Conservation (phyloP, 2,797 vertebrate species). For the Scomberomorus guttatus region DNA sequence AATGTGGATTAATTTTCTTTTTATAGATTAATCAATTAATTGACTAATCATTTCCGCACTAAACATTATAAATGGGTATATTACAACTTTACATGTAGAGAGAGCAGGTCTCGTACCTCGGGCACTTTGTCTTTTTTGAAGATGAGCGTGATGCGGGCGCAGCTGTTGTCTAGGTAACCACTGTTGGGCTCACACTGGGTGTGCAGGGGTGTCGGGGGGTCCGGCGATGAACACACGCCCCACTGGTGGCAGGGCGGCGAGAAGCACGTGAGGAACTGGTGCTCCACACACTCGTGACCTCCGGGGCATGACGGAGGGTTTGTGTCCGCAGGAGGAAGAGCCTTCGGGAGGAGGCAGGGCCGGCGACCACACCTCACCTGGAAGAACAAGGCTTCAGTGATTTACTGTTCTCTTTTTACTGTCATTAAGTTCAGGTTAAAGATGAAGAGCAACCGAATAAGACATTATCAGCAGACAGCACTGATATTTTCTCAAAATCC, state of each 20-base stretch:
- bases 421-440: no score
- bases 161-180: conserved; percentile 89
- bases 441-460: no score
- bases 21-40: no score
- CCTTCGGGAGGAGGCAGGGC: conserved; percentile 87
- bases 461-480: background rate
- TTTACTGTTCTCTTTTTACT: background rate
- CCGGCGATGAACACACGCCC: conserved; percentile 90
- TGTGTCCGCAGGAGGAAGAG: conserved; percentile 24
- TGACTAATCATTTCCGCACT: no score
- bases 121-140: conserved; percentile 92
- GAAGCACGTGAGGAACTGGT: conserved; percentile 90
- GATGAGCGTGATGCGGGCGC: conserved; percentile 92
- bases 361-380: conserved; percentile 93
- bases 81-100: no score
- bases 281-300: conserved; percentile 89
- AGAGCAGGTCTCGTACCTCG: conserved; percentile 81
- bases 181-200: conserved; percentile 91
- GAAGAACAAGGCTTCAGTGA: background rate
- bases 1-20: no score
- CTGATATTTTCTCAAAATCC: no score
- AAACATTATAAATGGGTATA: no score
- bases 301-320: conserved; percentile 83
- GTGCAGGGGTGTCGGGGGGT: conserved; percentile 75
- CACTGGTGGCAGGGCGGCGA: conserved; percentile 90